Evolutionary conservation across 2,888 invertebrate genomes (phyloP), one percentile per base, ranked within the genome.

Genomic region (Sinelater perroti): DNA sequence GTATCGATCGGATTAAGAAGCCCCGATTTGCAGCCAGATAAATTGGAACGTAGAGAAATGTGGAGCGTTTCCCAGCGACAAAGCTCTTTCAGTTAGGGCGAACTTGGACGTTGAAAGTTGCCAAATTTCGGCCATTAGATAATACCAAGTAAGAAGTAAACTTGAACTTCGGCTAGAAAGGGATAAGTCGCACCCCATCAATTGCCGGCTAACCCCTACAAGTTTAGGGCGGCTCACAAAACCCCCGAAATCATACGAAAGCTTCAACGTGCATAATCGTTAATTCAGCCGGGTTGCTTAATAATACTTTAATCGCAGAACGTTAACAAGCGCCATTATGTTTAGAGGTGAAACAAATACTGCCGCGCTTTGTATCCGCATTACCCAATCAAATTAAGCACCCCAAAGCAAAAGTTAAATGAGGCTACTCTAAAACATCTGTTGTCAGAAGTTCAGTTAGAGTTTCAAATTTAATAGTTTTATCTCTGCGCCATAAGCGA

Each of bases 391-490:
- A 24, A 38, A 38, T 21, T 38, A 38, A 38, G n/a, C 16, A 5
- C 11, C 20, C 21, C 11, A 6, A 38, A 17, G 38, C 21, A 38
- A 13, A 38, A 38, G 21, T 21, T 38, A 38, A 38, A 38, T 21
- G 38, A 38, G 38, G 38, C 38, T 38, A 38, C 38, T 38, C 38
- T 20, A 20, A 38, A 38, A 38, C 38, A 38, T 38, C 38, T 38
- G 21, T 38, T 38, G 38, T 21, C 38, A 11, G 38, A 38, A 38
- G 38, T 38, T 38, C 7, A 6, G 8, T 7, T 8, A 21, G 38
- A 38, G 38, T 38, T 38, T 4, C 20, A 38, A 38, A 38, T 38
- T 38, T 38, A 38, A 38, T 38, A 38, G 38, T 38, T 38, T 38
- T 38, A 38, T 38, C 38, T 16, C 21, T 2, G 21, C 13, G 24